phyloP scores from a whole-genome alignment of 2,888 invertebrate species.

The Andrena camellia region DNA sequence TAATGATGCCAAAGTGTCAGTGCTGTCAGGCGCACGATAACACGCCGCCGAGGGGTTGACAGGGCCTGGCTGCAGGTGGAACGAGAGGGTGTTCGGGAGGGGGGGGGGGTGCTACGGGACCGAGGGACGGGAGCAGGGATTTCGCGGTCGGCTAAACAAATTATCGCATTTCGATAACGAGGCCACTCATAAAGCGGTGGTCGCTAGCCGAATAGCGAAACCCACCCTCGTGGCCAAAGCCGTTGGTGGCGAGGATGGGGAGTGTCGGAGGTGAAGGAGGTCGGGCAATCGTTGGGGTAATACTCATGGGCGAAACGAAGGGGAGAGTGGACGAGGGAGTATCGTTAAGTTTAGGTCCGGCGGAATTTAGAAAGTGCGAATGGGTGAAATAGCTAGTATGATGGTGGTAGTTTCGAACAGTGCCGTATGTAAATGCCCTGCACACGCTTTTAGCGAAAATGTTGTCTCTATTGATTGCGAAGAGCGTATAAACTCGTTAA shows the following conservation, averaged over 20 bases:
- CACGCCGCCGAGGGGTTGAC: conserved; percentile 42
- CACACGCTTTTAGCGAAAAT: conserved; percentile 24
- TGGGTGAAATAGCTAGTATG: not conserved
- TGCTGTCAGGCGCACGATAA: conserved; percentile 73
- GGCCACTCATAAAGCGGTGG: conserved; percentile 68
- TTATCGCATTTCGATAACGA: conserved; percentile 79
- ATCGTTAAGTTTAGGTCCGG: conserved; percentile 5
- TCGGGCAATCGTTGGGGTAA: not conserved
- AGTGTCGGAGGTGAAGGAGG: not conserved
- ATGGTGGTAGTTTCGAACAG: conserved; percentile 12
- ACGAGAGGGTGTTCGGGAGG: conserved; percentile 3
- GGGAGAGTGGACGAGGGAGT: not conserved
- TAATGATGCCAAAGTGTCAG: conserved; percentile 77
- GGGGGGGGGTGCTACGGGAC: conserved; percentile 8
- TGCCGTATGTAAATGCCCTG: conserved; percentile 38
- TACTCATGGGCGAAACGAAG: not conserved
- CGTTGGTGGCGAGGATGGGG: not conserved
- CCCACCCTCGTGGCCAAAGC: not conserved
- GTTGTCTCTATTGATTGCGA: conserved; percentile 52
- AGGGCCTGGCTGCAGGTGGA: conserved; percentile 30
- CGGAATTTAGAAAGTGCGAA: not conserved
- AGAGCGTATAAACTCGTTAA: conserved; percentile 56
- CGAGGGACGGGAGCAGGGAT: conserved; percentile 54
- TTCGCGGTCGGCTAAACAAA: conserved; percentile 75
- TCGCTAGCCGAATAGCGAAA: not conserved